Evolutionary conservation across 2,888 invertebrate genomes (phyloP).

Genomic region (Chirona hameri): DNA sequence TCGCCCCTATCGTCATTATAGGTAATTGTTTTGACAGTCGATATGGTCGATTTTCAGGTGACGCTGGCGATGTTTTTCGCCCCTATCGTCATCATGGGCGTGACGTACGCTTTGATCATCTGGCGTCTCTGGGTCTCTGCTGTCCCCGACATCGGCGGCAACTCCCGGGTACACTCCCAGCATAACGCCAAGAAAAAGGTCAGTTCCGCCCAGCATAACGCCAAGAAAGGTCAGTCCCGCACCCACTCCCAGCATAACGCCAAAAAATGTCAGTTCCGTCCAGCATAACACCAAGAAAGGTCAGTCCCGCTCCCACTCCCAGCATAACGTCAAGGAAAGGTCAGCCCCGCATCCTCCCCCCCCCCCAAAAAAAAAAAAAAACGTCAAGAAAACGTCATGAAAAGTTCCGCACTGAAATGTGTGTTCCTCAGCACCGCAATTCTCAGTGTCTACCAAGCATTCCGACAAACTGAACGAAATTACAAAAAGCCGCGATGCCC

Average conservation of each 20-base stretch:
- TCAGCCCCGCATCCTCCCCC: background rate
- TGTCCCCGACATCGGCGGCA: constrained; percentile 44
- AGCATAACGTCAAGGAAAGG: background rate
- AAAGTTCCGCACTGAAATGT: no score
- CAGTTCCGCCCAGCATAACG: background rate
- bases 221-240: background rate
- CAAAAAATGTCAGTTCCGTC: background rate
- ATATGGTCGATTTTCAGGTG: constrained; percentile 38
- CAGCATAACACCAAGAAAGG: background rate
- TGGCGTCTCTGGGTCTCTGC: constrained; percentile 47
- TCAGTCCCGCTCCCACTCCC: background rate
- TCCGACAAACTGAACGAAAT: no score
- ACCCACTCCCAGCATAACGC: background rate
- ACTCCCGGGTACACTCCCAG: constrained; percentile 4
- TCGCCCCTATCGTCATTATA: constrained; percentile 50
- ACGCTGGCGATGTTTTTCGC: constrained; percentile 50
- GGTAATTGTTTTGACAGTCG: constrained; percentile 34
- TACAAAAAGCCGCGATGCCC: no score
- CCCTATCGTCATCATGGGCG: constrained; percentile 49
- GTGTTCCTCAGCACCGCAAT: no score
- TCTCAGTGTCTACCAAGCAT: no score
- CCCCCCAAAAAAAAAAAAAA: no score
- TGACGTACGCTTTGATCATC: constrained; percentile 49
- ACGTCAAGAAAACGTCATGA: background rate
- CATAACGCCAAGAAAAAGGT: constrained; percentile 25